Base-by-base conservation (phyloP, 2,888 invertebrate species). In the Quadroppia sp. region DNA sequence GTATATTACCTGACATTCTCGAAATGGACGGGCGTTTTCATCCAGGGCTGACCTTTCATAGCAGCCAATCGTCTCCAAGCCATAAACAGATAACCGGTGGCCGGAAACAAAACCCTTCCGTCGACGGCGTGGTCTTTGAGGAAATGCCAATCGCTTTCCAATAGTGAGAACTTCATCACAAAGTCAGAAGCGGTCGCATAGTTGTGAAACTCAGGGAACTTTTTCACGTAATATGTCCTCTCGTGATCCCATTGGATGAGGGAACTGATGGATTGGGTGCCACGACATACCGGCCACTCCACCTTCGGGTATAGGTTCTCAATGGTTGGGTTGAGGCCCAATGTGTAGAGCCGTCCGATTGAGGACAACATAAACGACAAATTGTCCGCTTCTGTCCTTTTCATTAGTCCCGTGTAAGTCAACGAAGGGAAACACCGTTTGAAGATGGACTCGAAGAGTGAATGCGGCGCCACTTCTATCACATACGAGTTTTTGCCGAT, bases 401-500 rank as follows among this genome's bases (percentile, higher is more conserved):
- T 95, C 84, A 94, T 89, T 53, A 97, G 87, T 76, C 94, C 89
- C 78, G 95, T 86, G 82, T 91, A 91, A 74, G 88, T 87, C 75
- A 89, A 88, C 72, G 88, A 81, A 1, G 88, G 86, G 1, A 94
- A 85, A 9, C 93, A 90, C 78, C 97, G 87, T 81, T 92, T 91
- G 42, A 99, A 86, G 81, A 98, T 91, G 28, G 97, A 92, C 84
- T 96, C 95, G 78, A 99, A 87, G 77, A 98, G 87, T 80, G 92
- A 91, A 83, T 96, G 96, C 20, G 98, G 97, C 15, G 97, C 96
- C 80, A 98, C 88, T 83, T 99, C 98, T 80, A 99, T 87, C 77
- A 90, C 87, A 78, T 97, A 86, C 6, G 96, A 94, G 81, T 92
- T 90, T 79, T 87, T 88, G 23, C 98, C 98, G 61, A 98, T 86